These are phyloP conservation scores for Myxocyprinus asiaticus DNA, from an alignment of 2,113 vertebrate genomes.

Conservation along the genomic window DNA sequence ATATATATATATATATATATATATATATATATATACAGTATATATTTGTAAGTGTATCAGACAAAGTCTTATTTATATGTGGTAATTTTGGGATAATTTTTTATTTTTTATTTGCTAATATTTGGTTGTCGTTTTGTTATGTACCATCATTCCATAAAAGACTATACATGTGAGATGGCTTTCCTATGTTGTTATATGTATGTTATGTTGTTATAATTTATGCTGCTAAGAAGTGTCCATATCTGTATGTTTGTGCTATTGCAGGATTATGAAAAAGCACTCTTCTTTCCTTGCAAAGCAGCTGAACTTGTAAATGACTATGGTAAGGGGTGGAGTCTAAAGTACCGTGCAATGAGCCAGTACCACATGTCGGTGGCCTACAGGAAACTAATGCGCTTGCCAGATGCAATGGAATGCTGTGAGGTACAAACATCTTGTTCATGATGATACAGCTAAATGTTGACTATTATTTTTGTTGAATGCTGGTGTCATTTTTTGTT, in stretches of 20 bases:
- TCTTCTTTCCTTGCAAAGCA: conserved; percentile 98
- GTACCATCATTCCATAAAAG: no score
- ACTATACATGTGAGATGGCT: no score
- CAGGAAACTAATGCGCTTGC: conserved; percentile 87
- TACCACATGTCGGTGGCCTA: conserved; percentile 99
- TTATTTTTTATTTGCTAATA: no score
- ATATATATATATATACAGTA: no score
- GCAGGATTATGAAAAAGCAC: conserved; percentile 96
- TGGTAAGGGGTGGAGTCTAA: conserved; percentile 95
- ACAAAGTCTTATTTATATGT: no score
- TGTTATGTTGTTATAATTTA: not conserved
- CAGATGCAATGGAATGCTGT: conserved; percentile 94
- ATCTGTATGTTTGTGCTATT: conserved; percentile 37
- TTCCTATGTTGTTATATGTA: no score
- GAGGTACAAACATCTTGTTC: conserved; percentile 69
- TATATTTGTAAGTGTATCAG: no score
- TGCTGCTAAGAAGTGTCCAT: not conserved
- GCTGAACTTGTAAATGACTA: conserved; percentile 96
- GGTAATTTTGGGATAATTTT: no score
- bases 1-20: no score
- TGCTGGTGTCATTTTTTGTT: no score
- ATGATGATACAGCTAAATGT: not conserved
- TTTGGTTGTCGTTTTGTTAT: no score
- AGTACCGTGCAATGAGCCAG: conserved; percentile 99
- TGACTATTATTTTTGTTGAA: no score